Base-by-base conservation (phyloP, 2,113 vertebrate species). In the Capreolus pygargus region DNA sequence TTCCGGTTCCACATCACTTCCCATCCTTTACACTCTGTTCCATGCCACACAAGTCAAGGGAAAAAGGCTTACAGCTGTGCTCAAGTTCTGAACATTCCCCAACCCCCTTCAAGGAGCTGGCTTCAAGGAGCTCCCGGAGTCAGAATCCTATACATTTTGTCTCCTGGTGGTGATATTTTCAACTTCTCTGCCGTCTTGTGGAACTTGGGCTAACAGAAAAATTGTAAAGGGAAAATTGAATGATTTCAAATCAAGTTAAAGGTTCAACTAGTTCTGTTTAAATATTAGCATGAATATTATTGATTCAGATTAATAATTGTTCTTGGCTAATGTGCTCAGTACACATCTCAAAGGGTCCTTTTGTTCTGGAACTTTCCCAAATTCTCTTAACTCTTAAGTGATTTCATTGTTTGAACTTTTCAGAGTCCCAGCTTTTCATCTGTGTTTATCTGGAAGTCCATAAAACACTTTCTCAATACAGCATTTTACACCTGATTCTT, bases 1-100 rank as follows among this genome's bases (percentile, higher is more conserved):
- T 99, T 99, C 98, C 98, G 97, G 99, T 99, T 99, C 99, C 99
- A 99, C 99, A 97, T 98, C 98, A 99, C 99, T 99, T 99, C 98
- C 98, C 98, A 97, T 98, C 97, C 98, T 99, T 98, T 99, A 98
- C 99, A 99, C 98, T 98, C 98, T 98, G 98, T 98, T 97, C 95
- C 70, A 70, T 97, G 97, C 99, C 99, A 99, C 99, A 99, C 99
- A 99, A 98, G 99, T 99, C 98, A 99, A 99, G 98, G 97, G 98
- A 98, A 98, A 98, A 98, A 96, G 98, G 93, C 97, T 98, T 96
- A 89, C 99, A 99, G 98, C 99, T 99, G 99, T 95, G 94, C 98
- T 90, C 94, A 92, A 95, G 95, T 67, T 96, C 97, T 93, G 96
- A 98, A 95, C 61, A 92, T 52, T 94, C 95, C 97, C 79, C 96